Evolutionary conservation across 1,140 invertebrate species (phyloP), one percentile per base, ranked within the genome.

Genomic region (Drosophila pectinifera): DNA sequence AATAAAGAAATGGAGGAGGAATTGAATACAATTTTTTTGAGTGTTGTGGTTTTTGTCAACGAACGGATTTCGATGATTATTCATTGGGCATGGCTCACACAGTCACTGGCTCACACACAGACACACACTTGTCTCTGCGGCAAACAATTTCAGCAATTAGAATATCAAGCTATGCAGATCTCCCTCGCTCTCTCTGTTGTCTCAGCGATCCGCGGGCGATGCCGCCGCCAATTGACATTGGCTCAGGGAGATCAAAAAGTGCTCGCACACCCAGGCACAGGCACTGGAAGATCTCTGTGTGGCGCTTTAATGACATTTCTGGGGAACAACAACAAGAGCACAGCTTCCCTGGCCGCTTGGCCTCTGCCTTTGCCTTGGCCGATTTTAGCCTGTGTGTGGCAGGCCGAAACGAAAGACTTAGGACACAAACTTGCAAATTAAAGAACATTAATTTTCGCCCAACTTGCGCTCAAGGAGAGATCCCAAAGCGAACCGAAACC

Each of bases 111-210:
- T 55, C 61, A 64, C 45, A 75, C 41, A 64, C 42, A 69, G 38
- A 53, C 70, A 75, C 70, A 75, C 81, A 85, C 81, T 85, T 85
- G 81, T 85, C 81, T 80, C 77, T 80, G 59, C 55, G 63, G 53
- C 82, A 81, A 89, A 85, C 84, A 89, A 89, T 89, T 89, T 89
- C 78, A 89, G 84, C 85, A 89, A 89, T 89, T 89, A 89, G 85
- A 90, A 89, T 89, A 89, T 89, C 84, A 90, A 90, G 77, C 80
- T 70, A 89, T 89, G 73, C 80, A 89, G 84, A 88, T 88, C 83
- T 88, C 54, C 49, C 28, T 8, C 28, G 16, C 28, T 83, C 57
- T 49, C 39, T 31, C 65, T 62, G 57, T 48, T 63, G 57, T 63
- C 57, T 49, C 36, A 6, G 64, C 49, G 63, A 70, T 70, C 49